Percentiles rank a stretch among this genome's conserved stretches.
These are phyloP conservation scores for Myotis lucifugus DNA, from an alignment of 2,113 vertebrate genomes.

Conservation along the genomic window DNA sequence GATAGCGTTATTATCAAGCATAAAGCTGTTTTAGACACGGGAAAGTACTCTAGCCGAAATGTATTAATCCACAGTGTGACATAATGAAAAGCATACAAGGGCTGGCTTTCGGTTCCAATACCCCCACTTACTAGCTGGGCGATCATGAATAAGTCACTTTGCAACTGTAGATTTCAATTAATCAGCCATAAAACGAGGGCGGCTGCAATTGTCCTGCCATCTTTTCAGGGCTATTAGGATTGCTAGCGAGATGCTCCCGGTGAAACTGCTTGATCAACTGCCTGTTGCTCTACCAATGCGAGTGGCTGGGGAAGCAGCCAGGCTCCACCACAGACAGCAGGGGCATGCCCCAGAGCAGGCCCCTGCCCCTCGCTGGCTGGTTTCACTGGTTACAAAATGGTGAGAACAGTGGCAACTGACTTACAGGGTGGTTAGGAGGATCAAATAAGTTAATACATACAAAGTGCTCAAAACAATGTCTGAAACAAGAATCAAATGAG, in stretches of 20 bases:
- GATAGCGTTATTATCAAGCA: not conserved
- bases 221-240: conserved; percentile 40
- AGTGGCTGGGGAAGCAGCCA: not conserved
- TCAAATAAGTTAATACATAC: not conserved
- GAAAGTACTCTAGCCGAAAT: not conserved
- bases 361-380: not conserved
- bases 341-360: rapidly evolving
- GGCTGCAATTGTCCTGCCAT: conserved; percentile 49
- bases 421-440: too few species aligned
- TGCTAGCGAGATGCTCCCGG: not conserved
- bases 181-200: conserved; percentile 61
- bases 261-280: not conserved
- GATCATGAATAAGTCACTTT: conserved; percentile 63
- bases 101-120: conserved; percentile 37
- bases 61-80: conserved; percentile 24
- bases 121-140: not conserved
- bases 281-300: not conserved
- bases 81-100: conserved; percentile 41
- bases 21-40: conserved; percentile 30
- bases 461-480: not conserved
- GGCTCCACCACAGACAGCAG: not conserved
- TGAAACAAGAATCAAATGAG: not conserved
- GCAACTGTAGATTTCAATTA: conserved; percentile 67
- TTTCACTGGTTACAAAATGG: not conserved
- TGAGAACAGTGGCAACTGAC: not conserved